A percentile compares a stretch with the other conserved stretches of the same genome.
phyloP scores from a whole-genome alignment of 1,140 invertebrate species.

The Thereuonema tuberculata region DNA sequence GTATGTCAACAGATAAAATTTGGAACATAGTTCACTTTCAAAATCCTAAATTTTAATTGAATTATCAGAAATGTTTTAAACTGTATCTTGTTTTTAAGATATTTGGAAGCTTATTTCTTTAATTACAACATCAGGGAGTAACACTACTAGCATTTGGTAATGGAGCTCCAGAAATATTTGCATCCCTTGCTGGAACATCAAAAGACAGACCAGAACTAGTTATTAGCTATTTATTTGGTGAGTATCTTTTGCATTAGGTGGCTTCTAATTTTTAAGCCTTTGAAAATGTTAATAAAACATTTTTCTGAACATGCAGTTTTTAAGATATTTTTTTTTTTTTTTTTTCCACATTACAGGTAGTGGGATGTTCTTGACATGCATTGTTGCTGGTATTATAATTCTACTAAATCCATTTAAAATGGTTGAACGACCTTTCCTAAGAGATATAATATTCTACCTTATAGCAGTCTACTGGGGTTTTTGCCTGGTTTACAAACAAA shows the following conservation, averaged over 20 bases:
- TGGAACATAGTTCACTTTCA: too few relatives aligned
- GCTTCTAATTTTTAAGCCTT: too few relatives aligned
- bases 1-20: too few relatives aligned
- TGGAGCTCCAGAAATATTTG: constrained; percentile 60
- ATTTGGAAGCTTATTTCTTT: too few relatives aligned
- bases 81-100: too few relatives aligned
- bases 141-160: constrained; percentile 66
- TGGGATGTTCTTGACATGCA: constrained; percentile 51
- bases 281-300: not conserved
- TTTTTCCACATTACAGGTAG: not conserved
- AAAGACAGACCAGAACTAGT: constrained; percentile 40
- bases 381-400: constrained; percentile 47
- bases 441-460: constrained; percentile 52
- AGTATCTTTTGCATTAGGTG: too few relatives aligned
- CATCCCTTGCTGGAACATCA: constrained; percentile 39
- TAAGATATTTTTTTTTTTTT: not conserved
- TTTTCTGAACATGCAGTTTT: not conserved
- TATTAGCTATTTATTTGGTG: constrained; percentile 44
- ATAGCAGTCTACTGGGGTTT: constrained; percentile 39
- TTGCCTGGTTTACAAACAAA: constrained; percentile 32
- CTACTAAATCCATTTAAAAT: constrained; percentile 43
- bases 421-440: constrained; percentile 42
- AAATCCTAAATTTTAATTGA: too few relatives aligned
- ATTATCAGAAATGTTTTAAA: too few relatives aligned
- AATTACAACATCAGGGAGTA: constrained; percentile 43